A percentile compares a stretch with the other conserved stretches of the same genome.
Evolutionary conservation across 2,797 vertebrate species (phyloP).

Genomic region (Pipistrellus pygmaeus): DNA sequence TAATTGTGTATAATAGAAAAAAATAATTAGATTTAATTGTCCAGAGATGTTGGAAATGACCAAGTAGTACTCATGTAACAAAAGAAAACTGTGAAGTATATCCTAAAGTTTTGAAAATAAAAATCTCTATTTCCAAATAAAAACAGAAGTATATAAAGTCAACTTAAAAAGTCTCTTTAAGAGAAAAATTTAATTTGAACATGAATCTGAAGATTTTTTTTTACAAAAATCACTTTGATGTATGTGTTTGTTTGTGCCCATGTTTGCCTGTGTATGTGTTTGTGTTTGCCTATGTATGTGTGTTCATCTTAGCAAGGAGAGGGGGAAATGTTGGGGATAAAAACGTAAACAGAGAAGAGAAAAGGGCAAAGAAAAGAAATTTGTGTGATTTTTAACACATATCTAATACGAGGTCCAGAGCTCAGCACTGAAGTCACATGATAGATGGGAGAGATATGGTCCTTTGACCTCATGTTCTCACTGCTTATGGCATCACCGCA

Average conservation of each 20-base stretch:
- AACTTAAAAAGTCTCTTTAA: background rate
- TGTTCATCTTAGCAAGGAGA: background rate
- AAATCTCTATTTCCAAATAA: background rate
- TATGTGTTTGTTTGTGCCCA: too few relatives aligned
- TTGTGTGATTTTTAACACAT: background rate
- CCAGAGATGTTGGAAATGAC: conserved; percentile 28
- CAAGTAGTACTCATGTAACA: background rate
- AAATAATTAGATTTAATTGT: conserved; percentile 1
- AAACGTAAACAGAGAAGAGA: background rate
- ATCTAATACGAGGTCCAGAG: background rate
- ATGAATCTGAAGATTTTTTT: background rate
- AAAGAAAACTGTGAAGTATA: background rate
- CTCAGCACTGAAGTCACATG: background rate
- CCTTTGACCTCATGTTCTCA: background rate
- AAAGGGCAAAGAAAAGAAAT: background rate
- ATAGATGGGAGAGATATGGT: background rate
- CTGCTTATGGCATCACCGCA: background rate
- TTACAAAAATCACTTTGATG: background rate
- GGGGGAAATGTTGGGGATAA: background rate
- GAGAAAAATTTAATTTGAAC: conserved; percentile 19
- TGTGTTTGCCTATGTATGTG: background rate
- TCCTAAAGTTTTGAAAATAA: background rate
- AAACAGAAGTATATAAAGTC: conserved; percentile 12
- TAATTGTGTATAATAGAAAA: background rate
- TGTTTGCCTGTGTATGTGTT: too few relatives aligned